Conservation (phyloP, 2,888 invertebrate species). For the Capitulum mitella region DNA sequence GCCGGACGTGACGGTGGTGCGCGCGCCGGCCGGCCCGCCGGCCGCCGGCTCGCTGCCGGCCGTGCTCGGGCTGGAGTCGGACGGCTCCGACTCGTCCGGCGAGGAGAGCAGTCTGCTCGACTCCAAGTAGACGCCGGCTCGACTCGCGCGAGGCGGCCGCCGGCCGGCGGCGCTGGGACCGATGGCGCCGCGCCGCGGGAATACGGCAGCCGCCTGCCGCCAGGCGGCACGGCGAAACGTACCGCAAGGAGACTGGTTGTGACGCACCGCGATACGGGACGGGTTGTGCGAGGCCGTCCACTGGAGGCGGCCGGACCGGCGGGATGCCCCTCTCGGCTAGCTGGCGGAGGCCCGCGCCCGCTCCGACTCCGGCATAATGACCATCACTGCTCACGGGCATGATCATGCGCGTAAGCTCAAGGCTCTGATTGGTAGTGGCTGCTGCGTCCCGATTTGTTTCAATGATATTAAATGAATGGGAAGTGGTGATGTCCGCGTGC, state of each 20-base stretch:
- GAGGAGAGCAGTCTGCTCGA: not conserved
- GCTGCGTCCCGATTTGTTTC: not conserved
- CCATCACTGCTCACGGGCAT: not conserved
- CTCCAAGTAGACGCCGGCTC: not conserved
- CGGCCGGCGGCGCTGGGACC: too few species aligned
- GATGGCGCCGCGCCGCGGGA: too few species aligned
- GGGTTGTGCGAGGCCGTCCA: too few species aligned
- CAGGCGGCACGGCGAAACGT: not conserved
- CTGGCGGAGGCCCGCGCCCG: not conserved
- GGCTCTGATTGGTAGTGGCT: not conserved
- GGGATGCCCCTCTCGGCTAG: not conserved
- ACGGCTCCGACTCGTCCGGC: not conserved
- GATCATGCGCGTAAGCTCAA: too few species aligned
- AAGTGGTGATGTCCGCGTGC: not conserved
- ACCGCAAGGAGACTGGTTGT: too few species aligned
- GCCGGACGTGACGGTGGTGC: conserved; percentile 9
- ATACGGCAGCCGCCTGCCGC: too few species aligned
- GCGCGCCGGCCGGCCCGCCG: not conserved
- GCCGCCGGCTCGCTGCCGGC: too few species aligned
- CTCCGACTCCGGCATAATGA: not conserved
- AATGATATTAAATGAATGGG: conserved; percentile 6
- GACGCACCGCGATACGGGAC: too few species aligned
- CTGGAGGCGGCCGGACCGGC: too few species aligned
- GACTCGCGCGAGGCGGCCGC: not conserved
- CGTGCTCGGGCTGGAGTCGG: not conserved